Percentiles rank a stretch among this genome's conserved stretches.
Conservation (phyloP, 2,113 vertebrate genomes). For the Haliaeetus leucogaster region DNA sequence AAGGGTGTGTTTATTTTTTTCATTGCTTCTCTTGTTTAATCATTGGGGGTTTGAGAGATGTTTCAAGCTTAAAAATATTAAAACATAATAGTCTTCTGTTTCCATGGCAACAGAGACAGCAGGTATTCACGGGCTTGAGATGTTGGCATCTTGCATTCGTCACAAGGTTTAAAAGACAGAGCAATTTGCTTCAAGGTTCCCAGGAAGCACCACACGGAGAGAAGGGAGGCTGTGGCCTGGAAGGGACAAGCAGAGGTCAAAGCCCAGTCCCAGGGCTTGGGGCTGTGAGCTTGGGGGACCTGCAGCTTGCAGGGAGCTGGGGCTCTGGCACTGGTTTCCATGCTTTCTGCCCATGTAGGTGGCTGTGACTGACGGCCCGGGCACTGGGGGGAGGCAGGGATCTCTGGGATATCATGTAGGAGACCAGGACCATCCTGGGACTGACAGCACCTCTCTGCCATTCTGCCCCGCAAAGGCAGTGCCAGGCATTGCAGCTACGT, state of each 20-base stretch:
- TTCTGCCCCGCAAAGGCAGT: background rate
- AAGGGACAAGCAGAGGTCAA: background rate
- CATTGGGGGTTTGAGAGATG: accelerated
- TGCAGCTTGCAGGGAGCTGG: background rate
- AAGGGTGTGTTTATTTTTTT: background rate
- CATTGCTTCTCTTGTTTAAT: background rate
- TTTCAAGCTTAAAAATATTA: background rate
- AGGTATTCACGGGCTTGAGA: background rate
- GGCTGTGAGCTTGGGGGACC: background rate
- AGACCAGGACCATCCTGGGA: background rate
- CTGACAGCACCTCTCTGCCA: background rate
- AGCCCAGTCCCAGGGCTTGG: background rate
- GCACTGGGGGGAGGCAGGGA: background rate
- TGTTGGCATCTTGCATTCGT: background rate
- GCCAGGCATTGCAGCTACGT: background rate
- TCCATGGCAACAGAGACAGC: background rate
- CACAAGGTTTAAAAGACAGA: background rate
- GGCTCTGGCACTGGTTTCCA: background rate
- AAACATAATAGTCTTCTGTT: background rate
- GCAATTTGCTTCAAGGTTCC: background rate
- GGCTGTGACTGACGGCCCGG: too few relatives aligned
- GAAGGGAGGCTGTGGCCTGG: background rate
- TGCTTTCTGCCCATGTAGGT: background rate
- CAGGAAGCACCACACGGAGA: background rate
- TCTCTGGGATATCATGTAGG: background rate